Evolutionary conservation across 2,797 vertebrate genomes (phyloP).

Genomic region (Eurystomus glaucurus): DNA sequence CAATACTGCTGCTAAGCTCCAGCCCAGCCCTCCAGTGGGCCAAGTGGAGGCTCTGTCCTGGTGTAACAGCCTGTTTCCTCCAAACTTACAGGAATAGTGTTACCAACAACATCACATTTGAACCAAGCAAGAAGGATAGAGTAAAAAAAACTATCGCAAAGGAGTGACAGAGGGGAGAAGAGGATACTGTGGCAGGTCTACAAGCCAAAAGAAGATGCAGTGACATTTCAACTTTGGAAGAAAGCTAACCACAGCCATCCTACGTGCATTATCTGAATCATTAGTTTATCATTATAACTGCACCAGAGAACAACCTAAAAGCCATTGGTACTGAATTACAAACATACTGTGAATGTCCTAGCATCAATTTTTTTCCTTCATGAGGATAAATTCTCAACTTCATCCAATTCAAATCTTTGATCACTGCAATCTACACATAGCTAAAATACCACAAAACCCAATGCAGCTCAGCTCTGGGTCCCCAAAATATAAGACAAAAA

Average conservation of each 20-base stretch:
- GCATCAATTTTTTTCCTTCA: neutral
- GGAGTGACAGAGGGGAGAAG: neutral
- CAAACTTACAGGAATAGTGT: neutral
- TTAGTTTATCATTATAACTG: neutral
- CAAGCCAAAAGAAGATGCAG: neutral
- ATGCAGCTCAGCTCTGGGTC: neutral
- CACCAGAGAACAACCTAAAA: neutral
- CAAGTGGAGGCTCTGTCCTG: neutral
- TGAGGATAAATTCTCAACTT: neutral
- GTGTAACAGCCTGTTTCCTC: neutral
- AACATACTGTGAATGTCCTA: neutral
- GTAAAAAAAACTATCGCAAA: neutral
- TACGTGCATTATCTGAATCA: neutral
- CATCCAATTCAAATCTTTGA: neutral
- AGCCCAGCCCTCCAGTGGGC: neutral
- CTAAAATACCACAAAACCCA: neutral
- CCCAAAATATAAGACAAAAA: neutral
- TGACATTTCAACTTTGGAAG: neutral
- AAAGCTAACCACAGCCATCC: neutral
- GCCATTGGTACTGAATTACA: neutral
- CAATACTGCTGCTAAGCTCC: neutral
- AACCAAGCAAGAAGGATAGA: neutral
- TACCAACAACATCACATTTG: neutral
- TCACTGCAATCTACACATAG: accelerated
- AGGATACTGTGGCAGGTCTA: accelerated